Evolutionary conservation across 2,888 invertebrate species (phyloP).

Genomic region (Gasteruption jaculator): DNA sequence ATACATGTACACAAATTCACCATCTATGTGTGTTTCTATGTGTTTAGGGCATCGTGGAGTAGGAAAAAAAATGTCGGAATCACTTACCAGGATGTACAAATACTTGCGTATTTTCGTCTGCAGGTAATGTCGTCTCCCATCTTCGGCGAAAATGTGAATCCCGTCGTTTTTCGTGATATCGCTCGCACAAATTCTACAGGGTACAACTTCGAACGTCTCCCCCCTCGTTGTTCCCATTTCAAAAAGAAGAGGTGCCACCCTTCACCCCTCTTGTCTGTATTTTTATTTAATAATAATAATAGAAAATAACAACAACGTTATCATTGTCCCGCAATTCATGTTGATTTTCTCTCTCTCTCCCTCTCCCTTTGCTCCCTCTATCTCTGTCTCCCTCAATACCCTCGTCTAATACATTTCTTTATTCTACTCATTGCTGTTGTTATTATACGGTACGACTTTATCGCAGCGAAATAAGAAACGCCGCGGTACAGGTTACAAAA

Average conservation of each 20-base stretch:
- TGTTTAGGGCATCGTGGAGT: no score
- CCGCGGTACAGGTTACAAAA: conserved; percentile 2
- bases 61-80: no score
- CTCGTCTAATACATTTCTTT: no score
- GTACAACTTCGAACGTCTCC: conserved; percentile 31
- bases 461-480: neutral
- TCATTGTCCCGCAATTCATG: no score
- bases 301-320: conserved; percentile 16
- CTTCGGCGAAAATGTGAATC: conserved; percentile 63
- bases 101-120: conserved; percentile 67
- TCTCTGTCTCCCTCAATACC: neutral
- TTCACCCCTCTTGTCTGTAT: no score
- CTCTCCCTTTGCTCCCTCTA: conserved; percentile 1
- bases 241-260: conserved; percentile 26
- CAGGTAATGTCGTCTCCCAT: conserved; percentile 62
- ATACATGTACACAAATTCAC: no score
- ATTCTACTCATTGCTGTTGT: no score
- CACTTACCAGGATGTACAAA: conserved; percentile 62
- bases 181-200: conserved; percentile 63
- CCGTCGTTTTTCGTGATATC: conserved; percentile 57
- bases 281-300: no score
- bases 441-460: conserved; percentile 4
- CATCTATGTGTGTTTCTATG: no score
- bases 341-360: no score
- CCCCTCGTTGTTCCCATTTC: conserved; percentile 31